These are phyloP conservation scores for Heloderma charlesbogerti DNA, from an alignment of 2,113 vertebrate species.

Conservation along the genomic window DNA sequence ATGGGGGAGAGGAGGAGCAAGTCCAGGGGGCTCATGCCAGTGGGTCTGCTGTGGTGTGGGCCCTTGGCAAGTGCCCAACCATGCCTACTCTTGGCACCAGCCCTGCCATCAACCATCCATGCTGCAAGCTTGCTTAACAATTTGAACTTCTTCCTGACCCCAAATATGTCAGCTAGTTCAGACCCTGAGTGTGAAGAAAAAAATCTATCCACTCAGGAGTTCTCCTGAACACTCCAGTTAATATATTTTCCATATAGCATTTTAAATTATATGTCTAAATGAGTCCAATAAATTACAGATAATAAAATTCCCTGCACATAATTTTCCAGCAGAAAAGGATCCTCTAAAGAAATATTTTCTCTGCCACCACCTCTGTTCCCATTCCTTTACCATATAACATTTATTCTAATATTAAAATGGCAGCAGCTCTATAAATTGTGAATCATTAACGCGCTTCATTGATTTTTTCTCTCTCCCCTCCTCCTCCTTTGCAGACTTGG, in stretches of 20 bases:
- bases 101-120: too few relatives aligned
- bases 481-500: conserved; percentile 63
- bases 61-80: too few relatives aligned
- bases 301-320: conserved; percentile 80
- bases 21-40: too few relatives aligned
- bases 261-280: conserved; percentile 83
- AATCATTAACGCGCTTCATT: conserved; percentile 87
- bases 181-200: not conserved
- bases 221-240: conserved; percentile 68
- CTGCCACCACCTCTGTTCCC: conserved; percentile 75
- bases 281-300: conserved; percentile 85
- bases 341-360: conserved; percentile 83
- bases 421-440: conserved; percentile 92
- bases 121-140: not conserved
- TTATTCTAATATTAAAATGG: conserved; percentile 92
- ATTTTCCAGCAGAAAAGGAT: conserved; percentile 78
- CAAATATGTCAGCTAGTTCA: not conserved
- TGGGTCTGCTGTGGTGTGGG: too few relatives aligned
- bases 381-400: conserved; percentile 79
- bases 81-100: too few relatives aligned
- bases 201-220: not conserved
- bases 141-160: too few relatives aligned
- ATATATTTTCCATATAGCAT: conserved; percentile 81
- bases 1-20: too few relatives aligned
- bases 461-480: conserved; percentile 75